These are phyloP conservation scores for Oryzias celebensis DNA, from an alignment of 2,113 vertebrate genomes.

Conservation along the genomic window DNA sequence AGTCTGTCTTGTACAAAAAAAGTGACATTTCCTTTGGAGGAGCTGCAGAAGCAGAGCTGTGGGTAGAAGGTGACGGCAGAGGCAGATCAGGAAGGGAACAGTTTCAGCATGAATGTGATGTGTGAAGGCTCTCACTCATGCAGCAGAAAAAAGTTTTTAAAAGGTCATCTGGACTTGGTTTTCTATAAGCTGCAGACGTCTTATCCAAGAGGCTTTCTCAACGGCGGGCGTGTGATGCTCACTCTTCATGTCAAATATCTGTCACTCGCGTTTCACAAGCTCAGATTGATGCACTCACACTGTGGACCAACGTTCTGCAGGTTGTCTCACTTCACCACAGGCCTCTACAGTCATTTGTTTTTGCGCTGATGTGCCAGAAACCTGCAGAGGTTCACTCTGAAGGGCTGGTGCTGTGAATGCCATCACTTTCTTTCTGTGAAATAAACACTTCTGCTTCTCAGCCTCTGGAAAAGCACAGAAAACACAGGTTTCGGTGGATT, in stretches of 20 bases:
- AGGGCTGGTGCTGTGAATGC: slow-evolving; percentile 31
- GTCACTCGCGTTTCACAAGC: slow-evolving; percentile 15
- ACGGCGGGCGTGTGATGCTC: background rate
- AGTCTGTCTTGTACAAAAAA: too few relatives aligned
- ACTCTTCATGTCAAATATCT: slow-evolving; percentile 5
- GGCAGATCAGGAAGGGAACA: too few relatives aligned
- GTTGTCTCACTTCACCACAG: slow-evolving; percentile 30
- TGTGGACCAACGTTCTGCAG: slow-evolving; percentile 44
- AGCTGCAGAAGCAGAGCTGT: too few relatives aligned
- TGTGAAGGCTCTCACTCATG: too few relatives aligned
- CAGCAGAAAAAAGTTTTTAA: too few relatives aligned
- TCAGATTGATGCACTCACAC: slow-evolving; percentile 44
- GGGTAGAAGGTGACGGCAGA: too few relatives aligned
- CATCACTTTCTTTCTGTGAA: slow-evolving; percentile 32
- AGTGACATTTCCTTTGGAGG: too few relatives aligned
- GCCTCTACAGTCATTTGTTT: slow-evolving; percentile 35
- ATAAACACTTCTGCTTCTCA: background rate
- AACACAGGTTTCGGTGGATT: too few relatives aligned
- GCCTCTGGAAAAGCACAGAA: slow-evolving; percentile 45
- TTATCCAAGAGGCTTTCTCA: too few relatives aligned
- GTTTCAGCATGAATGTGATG: too few relatives aligned
- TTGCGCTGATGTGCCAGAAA: slow-evolving; percentile 40
- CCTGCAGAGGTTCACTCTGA: slow-evolving; percentile 44
- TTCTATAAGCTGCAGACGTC: too few relatives aligned
- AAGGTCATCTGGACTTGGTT: too few relatives aligned